A percentile compares a stretch with the other conserved stretches of the same genome.
phyloP scores from a whole-genome alignment of 2,113 vertebrate genomes.

The Salvelinus alpinus region DNA sequence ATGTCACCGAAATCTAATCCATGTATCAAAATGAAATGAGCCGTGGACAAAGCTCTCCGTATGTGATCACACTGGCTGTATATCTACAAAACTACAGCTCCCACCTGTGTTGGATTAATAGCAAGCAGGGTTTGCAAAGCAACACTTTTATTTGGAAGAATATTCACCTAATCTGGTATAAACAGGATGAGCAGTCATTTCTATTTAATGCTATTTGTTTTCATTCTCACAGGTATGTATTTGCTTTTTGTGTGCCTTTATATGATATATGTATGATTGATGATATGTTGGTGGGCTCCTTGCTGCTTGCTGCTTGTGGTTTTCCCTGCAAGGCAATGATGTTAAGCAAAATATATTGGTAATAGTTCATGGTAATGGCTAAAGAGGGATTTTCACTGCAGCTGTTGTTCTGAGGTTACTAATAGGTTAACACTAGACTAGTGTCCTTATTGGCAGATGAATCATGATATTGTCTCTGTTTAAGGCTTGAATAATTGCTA shows the following conservation, averaged over 20 bases:
- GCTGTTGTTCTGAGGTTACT: background rate
- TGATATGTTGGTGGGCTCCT: background rate
- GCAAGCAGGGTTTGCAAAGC: slow-evolving; percentile 19
- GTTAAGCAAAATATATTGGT: too few species aligned
- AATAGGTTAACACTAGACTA: background rate
- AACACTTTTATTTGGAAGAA: slow-evolving; percentile 1
- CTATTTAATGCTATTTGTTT: slow-evolving; percentile 38
- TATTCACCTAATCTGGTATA: slow-evolving; percentile 6
- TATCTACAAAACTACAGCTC: slow-evolving; percentile 39
- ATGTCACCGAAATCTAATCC: slow-evolving; percentile 55
- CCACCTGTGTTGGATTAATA: slow-evolving; percentile 39
- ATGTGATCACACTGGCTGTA: slow-evolving; percentile 35
- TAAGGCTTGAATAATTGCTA: background rate
- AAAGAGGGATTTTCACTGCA: background rate
- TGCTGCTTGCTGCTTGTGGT: too few species aligned
- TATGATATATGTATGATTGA: background rate
- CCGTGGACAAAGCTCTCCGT: slow-evolving; percentile 42
- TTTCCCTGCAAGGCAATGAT: too few species aligned
- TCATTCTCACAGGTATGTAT: slow-evolving; percentile 56
- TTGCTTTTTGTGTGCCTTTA: background rate
- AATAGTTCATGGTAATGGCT: too few species aligned
- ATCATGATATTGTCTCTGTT: background rate
- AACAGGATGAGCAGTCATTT: slow-evolving; percentile 33
- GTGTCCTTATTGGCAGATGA: background rate
- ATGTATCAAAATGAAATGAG: slow-evolving; percentile 51